Evolutionary conservation across 1,140 invertebrate genomes (phyloP).

Genomic region (Pristionchus pacificus): DNA sequence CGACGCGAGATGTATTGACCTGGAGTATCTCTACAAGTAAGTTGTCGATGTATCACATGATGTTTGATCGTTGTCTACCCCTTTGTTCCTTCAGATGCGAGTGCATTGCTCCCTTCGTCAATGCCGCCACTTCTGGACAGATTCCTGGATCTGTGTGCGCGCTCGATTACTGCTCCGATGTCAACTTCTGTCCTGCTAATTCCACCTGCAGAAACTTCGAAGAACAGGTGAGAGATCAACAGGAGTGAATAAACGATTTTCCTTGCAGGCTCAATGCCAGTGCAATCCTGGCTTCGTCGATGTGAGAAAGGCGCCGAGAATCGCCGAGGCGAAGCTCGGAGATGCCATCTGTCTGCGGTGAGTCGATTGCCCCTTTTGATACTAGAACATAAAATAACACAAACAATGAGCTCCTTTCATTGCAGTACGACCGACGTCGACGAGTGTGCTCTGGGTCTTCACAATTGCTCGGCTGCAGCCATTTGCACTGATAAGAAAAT

Average conservation of each 20-base stretch:
- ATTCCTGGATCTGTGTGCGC: conserved; percentile 33
- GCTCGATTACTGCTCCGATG: conserved; percentile 38
- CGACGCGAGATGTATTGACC: conserved; percentile 38
- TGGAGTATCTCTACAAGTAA: conserved; percentile 36
- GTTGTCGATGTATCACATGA: conserved; percentile 4
- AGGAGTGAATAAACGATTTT: not conserved
- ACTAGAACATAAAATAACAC: not conserved
- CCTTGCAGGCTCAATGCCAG: conserved; percentile 18
- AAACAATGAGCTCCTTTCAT: not conserved
- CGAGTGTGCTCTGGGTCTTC: conserved; percentile 36
- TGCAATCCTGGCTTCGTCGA: conserved; percentile 38
- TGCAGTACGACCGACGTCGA: conserved; percentile 20
- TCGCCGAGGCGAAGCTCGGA: conserved; percentile 16
- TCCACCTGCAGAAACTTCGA: conserved; percentile 38
- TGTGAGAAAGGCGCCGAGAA: conserved; percentile 17
- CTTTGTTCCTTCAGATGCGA: conserved; percentile 31
- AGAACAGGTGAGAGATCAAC: conserved; percentile 14
- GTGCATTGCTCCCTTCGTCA: conserved; percentile 33
- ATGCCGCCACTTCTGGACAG: conserved; percentile 22
- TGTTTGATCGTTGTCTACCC: not conserved
- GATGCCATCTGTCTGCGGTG: conserved; percentile 24
- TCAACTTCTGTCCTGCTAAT: conserved; percentile 38
- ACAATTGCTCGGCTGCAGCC: conserved; percentile 36
- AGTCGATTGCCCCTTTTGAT: no score
- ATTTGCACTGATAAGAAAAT: conserved; percentile 30